Conservation (phyloP, 2,797 vertebrate species). For the Betta splendens region DNA sequence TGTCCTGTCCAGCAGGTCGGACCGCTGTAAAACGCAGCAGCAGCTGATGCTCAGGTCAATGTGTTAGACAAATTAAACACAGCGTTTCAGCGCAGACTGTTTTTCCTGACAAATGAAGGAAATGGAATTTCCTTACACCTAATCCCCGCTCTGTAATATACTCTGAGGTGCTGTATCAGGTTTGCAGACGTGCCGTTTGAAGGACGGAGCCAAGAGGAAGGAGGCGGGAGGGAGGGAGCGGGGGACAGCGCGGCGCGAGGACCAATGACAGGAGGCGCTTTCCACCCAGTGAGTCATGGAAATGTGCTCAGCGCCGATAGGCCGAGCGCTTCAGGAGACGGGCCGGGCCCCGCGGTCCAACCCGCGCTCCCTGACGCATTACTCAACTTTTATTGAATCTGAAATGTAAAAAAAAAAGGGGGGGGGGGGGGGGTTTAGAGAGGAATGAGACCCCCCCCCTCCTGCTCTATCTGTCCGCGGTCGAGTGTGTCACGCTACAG, state of each 20-base stretch:
- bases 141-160: constrained; percentile 42
- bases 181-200: constrained; percentile 42
- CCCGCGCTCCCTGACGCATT: constrained; percentile 53
- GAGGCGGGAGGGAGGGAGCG: constrained; percentile 44
- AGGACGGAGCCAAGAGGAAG: constrained; percentile 41
- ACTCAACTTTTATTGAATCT: constrained; percentile 75
- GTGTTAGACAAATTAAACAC: constrained; percentile 30
- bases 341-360: constrained; percentile 41
- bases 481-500: constrained; percentile 59
- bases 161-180: constrained; percentile 33
- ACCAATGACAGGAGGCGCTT: constrained; percentile 65
- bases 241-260: constrained; percentile 37
- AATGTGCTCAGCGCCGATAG: constrained; percentile 51
- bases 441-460: too few species aligned
- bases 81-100: constrained; percentile 30
- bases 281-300: constrained; percentile 73
- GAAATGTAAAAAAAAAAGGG: constrained; percentile 57
- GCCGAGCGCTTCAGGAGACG: constrained; percentile 32
- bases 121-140: constrained; percentile 56
- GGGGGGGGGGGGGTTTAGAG: constrained; percentile 34
- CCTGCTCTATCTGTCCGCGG: constrained; percentile 44
- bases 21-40: constrained; percentile 10
- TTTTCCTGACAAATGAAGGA: constrained; percentile 59
- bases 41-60: constrained; percentile 14
- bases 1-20: background rate